Evolutionary conservation across 1,140 invertebrate species (phyloP), one percentile per base, ranked within the genome.

Genomic region (Heliconius eleuchia): DNA sequence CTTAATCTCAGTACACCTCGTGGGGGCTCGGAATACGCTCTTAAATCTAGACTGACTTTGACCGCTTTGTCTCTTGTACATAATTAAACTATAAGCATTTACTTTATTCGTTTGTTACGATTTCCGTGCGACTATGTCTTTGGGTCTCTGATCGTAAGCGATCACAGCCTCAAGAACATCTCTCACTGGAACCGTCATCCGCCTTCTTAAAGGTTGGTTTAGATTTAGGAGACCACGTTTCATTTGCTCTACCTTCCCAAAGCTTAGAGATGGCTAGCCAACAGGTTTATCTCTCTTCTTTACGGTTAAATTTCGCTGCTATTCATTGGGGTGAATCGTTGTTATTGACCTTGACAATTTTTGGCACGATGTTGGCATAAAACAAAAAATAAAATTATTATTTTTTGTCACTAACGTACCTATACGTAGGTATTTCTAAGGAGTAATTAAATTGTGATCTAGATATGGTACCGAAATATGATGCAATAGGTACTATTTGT

Each of bases 41-140:
- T 30, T 66, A 66, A 66, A 66, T 66, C 60, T 66, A 66, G 60
- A 30, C 23, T 30, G 27, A 66, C 30, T 66, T 66, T 30, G 60
- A 66, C 3, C 13, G 60, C 60, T 66, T 66, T 16, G 23, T 66
- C 60, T 66, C 42, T 37, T 66, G 60, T 66, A 66, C 3, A 66
- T 66, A 66, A 66, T 66, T 66, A 66, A 66, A 66, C 60, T 66
- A 66, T 66, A 27, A 23, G 60, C 60, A 66, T 66, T 66, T 66
- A 66, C 1, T 66, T 66, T 27, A 3, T 66, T 66, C 13, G 4
- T 66, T 66, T 66, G 60, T 66, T 66, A 66, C 60, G 60, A 66
- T 66, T 27, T 66, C 60, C 5, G 27, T 66, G 60, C 60, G 60
- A 66, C 23, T 16, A 0, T 66, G 60, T 66, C 60, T 30, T 66